phyloP scores from a whole-genome alignment of 1,140 invertebrate genomes.

The Musca vetustissima region DNA sequence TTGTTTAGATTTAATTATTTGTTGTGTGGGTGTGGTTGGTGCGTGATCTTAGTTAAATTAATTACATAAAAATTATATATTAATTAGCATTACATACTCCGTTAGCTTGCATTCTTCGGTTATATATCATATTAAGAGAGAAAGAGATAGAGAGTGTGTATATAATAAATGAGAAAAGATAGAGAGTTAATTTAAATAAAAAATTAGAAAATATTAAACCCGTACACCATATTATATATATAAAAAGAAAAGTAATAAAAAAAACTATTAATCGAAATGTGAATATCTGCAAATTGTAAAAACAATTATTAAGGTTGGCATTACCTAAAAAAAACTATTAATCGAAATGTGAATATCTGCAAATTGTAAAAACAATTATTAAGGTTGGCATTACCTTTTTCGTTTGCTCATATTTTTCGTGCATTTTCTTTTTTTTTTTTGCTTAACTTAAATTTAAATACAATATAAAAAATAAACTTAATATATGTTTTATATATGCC shows the following conservation, averaged over 20 bases:
- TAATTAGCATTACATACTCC: no score
- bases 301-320: no score
- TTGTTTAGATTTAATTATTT: no score
- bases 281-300: no score
- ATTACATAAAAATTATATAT: no score
- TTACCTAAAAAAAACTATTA: no score
- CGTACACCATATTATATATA: constrained; percentile 18
- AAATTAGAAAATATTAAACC: constrained; percentile 15
- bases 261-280: not conserved
- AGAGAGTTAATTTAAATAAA: not conserved
- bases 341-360: no score
- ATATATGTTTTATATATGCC: not conserved
- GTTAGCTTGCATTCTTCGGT: no score
- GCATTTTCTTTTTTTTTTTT: not conserved
- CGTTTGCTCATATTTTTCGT: not conserved
- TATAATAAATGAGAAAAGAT: not conserved
- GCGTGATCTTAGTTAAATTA: no score
- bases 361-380: no score
- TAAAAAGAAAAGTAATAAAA: not conserved
- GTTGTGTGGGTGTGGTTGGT: no score
- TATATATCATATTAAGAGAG: not conserved
- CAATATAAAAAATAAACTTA: not conserved
- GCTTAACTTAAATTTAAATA: not conserved
- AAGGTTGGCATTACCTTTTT: no score
- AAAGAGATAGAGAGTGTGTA: not conserved